A percentile compares a stretch with the other conserved stretches of the same genome.
Conservation (phyloP, 1,140 invertebrate genomes). For the Harlomillsia oculata region DNA sequence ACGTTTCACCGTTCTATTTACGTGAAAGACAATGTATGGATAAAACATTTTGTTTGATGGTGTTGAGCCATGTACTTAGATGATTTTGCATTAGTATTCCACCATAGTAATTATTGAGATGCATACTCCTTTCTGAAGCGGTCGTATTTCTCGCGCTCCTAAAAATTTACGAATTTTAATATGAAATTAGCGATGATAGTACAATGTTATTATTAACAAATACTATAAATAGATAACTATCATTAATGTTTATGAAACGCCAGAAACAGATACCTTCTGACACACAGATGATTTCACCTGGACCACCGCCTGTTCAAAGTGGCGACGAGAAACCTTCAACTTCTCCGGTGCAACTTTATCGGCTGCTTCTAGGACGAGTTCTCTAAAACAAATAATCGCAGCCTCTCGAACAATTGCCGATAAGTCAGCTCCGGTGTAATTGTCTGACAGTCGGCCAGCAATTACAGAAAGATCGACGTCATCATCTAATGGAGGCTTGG, state of each 20-base stretch:
- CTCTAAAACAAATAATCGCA: conserved; percentile 61
- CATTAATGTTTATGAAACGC: background rate
- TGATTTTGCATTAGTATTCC: no score
- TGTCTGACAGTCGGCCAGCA: conserved; percentile 56
- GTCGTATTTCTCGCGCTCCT: conserved; percentile 50
- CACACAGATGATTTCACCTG: conserved; percentile 73
- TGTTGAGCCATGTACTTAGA: no score
- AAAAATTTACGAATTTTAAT: conserved; percentile 11
- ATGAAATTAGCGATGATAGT: background rate
- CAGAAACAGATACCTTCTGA: conserved; percentile 49
- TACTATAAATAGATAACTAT: background rate
- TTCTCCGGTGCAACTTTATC: conserved; percentile 44
- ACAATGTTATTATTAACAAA: background rate
- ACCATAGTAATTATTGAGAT: no score
- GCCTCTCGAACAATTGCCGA: conserved; percentile 76
- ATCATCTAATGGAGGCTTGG: conserved; percentile 57
- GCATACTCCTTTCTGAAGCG: conserved; percentile 41
- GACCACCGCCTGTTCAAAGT: conserved; percentile 54
- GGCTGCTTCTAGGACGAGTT: conserved; percentile 47
- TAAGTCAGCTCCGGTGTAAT: conserved; percentile 87
- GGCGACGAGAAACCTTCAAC: conserved; percentile 44
- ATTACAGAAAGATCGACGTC: conserved; percentile 69
- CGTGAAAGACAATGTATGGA: no score
- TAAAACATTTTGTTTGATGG: no score
- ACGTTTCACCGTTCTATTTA: no score